Conservation (phyloP, 2,113 vertebrate genomes). For the Bolborhynchus lineola region DNA sequence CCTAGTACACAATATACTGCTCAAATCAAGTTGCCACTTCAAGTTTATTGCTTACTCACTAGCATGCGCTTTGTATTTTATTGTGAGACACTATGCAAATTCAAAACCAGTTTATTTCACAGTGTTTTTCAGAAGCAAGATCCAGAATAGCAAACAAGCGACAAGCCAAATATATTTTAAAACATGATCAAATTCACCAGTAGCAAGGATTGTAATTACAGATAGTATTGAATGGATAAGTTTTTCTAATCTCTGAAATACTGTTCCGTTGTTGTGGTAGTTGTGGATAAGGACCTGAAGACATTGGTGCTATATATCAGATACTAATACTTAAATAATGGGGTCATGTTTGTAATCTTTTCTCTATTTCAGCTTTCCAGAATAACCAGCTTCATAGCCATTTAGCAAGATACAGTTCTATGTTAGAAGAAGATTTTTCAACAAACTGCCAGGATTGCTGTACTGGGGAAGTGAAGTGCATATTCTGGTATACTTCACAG, state of each 20-base stretch:
- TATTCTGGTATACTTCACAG: neutral
- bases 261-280: neutral
- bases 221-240: neutral
- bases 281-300: neutral
- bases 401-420: neutral
- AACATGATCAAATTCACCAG: neutral
- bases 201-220: neutral
- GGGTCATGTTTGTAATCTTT: neutral
- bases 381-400: neutral
- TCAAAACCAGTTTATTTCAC: neutral
- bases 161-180: neutral
- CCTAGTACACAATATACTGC: neutral
- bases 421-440: neutral
- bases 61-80: neutral
- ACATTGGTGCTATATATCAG: neutral
- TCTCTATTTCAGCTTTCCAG: neutral
- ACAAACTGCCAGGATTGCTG: neutral
- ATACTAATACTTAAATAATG: neutral
- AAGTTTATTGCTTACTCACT: conserved; percentile 15
- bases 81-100: neutral
- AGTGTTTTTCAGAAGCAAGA: neutral
- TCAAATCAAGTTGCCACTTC: neutral
- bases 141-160: neutral
- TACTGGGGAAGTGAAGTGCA: neutral
- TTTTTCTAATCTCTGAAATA: neutral